Base-by-base conservation (phyloP, 2,888 invertebrate genomes). In the Tetranychus piercei region DNA sequence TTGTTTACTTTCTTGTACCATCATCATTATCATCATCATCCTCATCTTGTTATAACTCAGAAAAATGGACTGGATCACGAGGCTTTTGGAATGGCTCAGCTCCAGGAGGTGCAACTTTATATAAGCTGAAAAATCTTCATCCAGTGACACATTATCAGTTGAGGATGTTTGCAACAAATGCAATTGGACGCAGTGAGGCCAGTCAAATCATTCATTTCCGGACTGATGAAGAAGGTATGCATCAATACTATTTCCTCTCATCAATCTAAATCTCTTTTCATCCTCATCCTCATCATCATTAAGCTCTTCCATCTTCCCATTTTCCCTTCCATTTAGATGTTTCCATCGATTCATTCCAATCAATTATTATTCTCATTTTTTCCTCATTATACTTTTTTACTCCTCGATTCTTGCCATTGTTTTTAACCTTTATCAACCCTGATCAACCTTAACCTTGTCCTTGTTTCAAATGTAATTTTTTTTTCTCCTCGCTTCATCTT, bases 111-210 rank as follows among this genome's bases (percentile, higher is more conserved):
- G 55, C 78, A 69, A 76, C 79, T 20, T 78, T 78, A 5, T 79
- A 80, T 2, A 79, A 79, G 1, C 75, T 83, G 2, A 76, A 78
- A 7, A 78, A 79, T 65, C 80, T 83, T 3, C 80, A 80, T 45
- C 83, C 83, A 4, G 80, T 82, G 1, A 81, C 80, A 67, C 76
- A 78, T 44, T 83, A 83, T 78, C 79, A 81, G 74, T 78, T 83
- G 45, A 77, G 82, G 23, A 79, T 82, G 1, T 77, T 81, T 73
- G 83, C 83, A 7, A 80, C 80, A 71, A 83, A 83, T 77, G 78
- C 80, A 6, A 78, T 83, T 0, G 83, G 83, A 3, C 77, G 79
- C 71, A 81, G 83, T 73, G 78, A 78, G 34, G 79, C 82, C 0
- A 82, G 82, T 77, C 78, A 79, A 15, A 80, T 79, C 9, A 78